phyloP scores from a whole-genome alignment of 2,113 vertebrate genomes.

The Microcebus murinus region DNA sequence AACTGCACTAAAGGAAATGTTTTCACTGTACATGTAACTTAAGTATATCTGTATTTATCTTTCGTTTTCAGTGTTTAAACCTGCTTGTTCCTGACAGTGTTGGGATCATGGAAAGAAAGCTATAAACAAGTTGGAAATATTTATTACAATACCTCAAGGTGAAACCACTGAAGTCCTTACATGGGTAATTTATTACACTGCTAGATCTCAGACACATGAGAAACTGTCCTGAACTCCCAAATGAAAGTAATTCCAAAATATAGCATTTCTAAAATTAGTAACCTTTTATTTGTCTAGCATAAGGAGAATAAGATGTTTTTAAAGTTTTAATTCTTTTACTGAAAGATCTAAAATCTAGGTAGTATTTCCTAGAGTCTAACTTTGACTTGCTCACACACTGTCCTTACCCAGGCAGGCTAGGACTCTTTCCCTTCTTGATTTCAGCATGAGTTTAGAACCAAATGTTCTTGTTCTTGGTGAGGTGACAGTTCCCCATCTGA shows the following conservation, averaged over 20 bases:
- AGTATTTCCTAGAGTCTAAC: neutral
- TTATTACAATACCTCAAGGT: slow-evolving; percentile 38
- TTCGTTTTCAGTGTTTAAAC: slow-evolving; percentile 36
- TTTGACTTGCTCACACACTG: neutral
- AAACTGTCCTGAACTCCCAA: neutral
- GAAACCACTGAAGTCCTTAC: slow-evolving; percentile 14
- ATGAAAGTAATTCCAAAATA: neutral
- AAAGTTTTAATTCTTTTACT: neutral
- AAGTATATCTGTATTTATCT: neutral
- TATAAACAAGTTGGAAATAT: slow-evolving; percentile 50
- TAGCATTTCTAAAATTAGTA: neutral
- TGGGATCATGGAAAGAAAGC: slow-evolving; percentile 23
- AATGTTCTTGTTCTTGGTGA: too few species aligned
- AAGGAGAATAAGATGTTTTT: neutral
- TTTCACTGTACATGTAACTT: neutral
- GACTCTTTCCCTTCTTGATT: neutral
- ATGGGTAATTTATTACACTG: neutral
- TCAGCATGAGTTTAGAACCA: neutral
- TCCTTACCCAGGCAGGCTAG: neutral
- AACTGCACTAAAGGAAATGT: neutral
- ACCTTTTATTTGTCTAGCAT: neutral
- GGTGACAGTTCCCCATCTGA: neutral
- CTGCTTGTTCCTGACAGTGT: neutral
- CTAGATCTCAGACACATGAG: neutral
- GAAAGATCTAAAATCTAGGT: neutral